Percentiles rank a stretch among this genome's conserved stretches.
These are phyloP conservation scores for Acronicta leporina DNA, from an alignment of 2,888 invertebrate species.

Conservation along the genomic window DNA sequence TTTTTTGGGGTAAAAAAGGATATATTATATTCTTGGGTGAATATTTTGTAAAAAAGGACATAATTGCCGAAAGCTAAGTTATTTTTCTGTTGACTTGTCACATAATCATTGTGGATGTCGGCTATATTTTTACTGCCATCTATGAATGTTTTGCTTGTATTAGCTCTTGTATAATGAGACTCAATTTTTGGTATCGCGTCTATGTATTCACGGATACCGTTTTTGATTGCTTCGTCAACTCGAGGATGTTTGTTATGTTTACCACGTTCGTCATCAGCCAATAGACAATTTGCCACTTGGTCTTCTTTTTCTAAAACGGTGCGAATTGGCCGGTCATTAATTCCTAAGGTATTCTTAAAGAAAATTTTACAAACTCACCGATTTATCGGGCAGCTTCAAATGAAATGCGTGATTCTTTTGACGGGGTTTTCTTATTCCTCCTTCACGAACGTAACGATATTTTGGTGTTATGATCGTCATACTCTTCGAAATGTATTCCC, in stretches of 20 bases:
- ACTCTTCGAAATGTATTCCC: conserved; percentile 23
- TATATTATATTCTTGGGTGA: no score
- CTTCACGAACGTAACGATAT: conserved; percentile 19
- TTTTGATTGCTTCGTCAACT: conserved; percentile 8
- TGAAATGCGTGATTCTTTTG: conserved; percentile 10
- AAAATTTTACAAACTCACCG: conserved; percentile 43
- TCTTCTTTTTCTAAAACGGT: conserved; percentile 40
- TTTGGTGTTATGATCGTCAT: conserved; percentile 20
- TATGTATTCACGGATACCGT: conserved; percentile 6
- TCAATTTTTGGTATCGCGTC: background rate
- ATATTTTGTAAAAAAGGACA: no score
- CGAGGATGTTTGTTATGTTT: conserved; percentile 6
- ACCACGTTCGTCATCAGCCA: conserved; percentile 26
- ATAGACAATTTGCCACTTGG: conserved; percentile 14
- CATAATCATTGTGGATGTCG: no score
- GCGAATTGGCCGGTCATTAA: conserved; percentile 44
- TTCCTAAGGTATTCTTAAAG: conserved; percentile 37
- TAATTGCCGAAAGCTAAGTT: no score
- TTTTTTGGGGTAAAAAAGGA: no score
- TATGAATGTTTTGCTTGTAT: no score
- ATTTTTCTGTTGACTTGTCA: no score
- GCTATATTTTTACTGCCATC: no score
- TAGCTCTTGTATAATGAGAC: no score
- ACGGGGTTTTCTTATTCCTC: conserved; percentile 26
- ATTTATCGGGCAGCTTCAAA: conserved; percentile 10